Evolutionary conservation across 2,797 vertebrate species (phyloP).

Genomic region (Acanthis flammea): DNA sequence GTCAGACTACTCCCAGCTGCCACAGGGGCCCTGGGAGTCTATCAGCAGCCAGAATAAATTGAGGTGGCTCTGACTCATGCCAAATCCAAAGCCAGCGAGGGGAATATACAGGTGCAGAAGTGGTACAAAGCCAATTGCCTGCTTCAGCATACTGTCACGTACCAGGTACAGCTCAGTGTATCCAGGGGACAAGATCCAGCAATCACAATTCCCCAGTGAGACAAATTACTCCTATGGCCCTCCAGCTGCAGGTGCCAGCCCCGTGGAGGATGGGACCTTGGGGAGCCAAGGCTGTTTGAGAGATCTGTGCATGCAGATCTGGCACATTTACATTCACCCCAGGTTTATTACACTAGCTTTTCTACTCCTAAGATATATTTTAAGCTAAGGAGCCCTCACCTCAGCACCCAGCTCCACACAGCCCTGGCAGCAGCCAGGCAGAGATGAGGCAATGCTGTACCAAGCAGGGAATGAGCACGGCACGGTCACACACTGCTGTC

Average conservation of each 20-base stretch:
- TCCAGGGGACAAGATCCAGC: neutral
- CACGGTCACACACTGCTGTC: neutral
- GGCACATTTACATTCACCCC: neutral
- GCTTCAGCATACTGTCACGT: neutral
- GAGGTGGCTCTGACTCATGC: neutral
- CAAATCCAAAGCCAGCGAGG: neutral
- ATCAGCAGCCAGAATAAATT: conserved; percentile 25
- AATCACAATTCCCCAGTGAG: neutral
- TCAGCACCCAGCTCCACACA: neutral
- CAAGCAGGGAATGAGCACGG: neutral
- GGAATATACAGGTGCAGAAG: neutral
- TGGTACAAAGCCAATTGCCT: neutral
- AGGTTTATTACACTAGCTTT: neutral
- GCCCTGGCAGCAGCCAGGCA: neutral
- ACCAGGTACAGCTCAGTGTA: neutral
- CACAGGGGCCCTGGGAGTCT: conserved; percentile 41
- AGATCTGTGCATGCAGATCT: neutral
- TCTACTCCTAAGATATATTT: neutral
- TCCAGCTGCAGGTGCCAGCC: neutral
- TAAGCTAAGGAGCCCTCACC: neutral
- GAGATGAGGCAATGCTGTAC: neutral
- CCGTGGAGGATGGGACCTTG: neutral
- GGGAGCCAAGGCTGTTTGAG: neutral
- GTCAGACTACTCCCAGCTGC: conserved; percentile 15
- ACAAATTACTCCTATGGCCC: neutral